phyloP scores from a whole-genome alignment of 2,797 vertebrate genomes.

The Margarornis squamiger region DNA sequence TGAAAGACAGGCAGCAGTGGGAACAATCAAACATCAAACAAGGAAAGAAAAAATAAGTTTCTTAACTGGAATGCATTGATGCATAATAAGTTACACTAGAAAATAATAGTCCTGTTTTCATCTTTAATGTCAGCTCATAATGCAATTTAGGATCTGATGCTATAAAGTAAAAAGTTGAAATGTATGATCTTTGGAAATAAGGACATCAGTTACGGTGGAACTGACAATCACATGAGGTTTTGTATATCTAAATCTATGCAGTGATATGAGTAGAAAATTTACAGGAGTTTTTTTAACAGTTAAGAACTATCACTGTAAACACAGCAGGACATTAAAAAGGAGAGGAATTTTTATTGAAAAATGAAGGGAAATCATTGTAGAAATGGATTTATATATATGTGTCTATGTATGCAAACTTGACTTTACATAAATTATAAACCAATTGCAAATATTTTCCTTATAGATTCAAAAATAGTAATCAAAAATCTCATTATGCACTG shows the following conservation, averaged over 20 bases:
- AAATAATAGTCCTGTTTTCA: neutral
- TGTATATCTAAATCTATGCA: neutral
- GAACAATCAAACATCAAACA: neutral
- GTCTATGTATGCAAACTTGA: neutral
- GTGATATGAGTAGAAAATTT: neutral
- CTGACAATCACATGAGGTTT: neutral
- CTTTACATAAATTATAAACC: neutral
- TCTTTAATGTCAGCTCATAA: neutral
- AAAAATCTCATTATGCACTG: fast-evolving
- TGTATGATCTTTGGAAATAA: neutral
- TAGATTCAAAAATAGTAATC: neutral
- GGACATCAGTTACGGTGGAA: neutral
- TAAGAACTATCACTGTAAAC: neutral
- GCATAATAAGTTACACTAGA: neutral
- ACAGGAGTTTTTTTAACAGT: neutral
- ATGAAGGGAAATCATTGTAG: neutral
- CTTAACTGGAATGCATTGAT: neutral
- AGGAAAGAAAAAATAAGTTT: neutral
- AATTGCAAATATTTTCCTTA: neutral
- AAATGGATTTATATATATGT: neutral
- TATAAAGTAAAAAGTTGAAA: neutral
- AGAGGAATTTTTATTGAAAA: neutral
- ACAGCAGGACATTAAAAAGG: neutral
- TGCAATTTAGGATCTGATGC: neutral
- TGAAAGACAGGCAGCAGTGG: neutral